Conservation (phyloP, 2,797 vertebrate genomes). For the Gephyroberyx darwinii region DNA sequence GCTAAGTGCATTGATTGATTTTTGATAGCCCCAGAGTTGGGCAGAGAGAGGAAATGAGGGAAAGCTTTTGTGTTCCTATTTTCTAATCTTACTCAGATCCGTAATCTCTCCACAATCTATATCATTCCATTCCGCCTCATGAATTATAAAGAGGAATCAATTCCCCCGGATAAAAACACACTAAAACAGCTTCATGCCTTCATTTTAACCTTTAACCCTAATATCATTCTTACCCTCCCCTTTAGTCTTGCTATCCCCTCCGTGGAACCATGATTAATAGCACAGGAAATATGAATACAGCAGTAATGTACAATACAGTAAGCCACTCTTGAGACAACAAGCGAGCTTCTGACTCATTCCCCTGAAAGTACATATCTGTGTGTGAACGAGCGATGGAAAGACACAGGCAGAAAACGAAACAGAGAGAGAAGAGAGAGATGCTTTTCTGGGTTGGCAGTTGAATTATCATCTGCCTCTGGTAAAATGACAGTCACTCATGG, state of each 20-base stretch:
- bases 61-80: slow-evolving; percentile 75
- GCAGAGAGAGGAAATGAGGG: slow-evolving; percentile 64
- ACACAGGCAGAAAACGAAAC: slow-evolving; percentile 2
- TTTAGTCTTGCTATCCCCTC: neutral
- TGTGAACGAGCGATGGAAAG: no score
- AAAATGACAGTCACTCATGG: slow-evolving; percentile 65
- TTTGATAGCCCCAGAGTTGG: slow-evolving; percentile 77
- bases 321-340: slow-evolving; percentile 36
- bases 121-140: slow-evolving; percentile 73
- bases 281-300: slow-evolving; percentile 29
- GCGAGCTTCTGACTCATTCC: slow-evolving; percentile 40
- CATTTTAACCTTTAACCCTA: slow-evolving; percentile 40
- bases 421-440: slow-evolving; percentile 25
- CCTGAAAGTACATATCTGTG: no score
- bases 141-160: slow-evolving; percentile 79
- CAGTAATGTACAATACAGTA: slow-evolving; percentile 2
- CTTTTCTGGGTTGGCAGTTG: slow-evolving; percentile 38
- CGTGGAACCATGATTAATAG: slow-evolving; percentile 29
- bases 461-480: slow-evolving; percentile 55
- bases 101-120: slow-evolving; percentile 76
- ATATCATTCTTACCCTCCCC: slow-evolving; percentile 20
- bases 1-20: slow-evolving; percentile 83
- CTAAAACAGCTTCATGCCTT: slow-evolving; percentile 63
- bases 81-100: slow-evolving; percentile 76
- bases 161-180: slow-evolving; percentile 70